A percentile compares a stretch with the other conserved stretches of the same genome.
Conservation (phyloP, 2,797 vertebrate species). For the Gastrophryne carolinensis region DNA sequence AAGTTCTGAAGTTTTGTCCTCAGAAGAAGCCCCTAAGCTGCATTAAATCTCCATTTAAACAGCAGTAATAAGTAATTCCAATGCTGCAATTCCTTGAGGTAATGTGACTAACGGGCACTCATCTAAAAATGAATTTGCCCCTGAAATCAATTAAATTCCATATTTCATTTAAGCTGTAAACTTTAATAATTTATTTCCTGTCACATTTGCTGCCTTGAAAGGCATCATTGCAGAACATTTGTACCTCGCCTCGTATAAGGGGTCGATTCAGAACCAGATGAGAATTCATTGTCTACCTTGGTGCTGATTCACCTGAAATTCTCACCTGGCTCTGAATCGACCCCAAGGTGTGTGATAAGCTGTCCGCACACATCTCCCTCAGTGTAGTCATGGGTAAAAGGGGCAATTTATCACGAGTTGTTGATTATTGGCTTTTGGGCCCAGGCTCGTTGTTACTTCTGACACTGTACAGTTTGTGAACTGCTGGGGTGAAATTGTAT, state of each 20-base stretch:
- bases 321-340: too few relatives aligned
- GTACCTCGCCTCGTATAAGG: neutral
- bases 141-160: neutral
- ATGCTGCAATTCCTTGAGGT: neutral
- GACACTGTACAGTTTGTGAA: too few relatives aligned
- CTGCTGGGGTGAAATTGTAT: too few relatives aligned
- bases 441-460: too few relatives aligned
- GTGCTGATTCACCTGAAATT: too few relatives aligned
- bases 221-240: neutral
- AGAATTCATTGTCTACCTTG: too few relatives aligned
- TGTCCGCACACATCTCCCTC: too few relatives aligned
- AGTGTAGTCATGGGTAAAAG: too few relatives aligned
- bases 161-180: neutral
- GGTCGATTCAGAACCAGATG: too few relatives aligned
- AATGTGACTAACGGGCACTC: neutral
- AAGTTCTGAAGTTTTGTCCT: neutral
- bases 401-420: too few relatives aligned
- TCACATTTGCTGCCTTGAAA: neutral
- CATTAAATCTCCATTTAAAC: conserved; percentile 5
- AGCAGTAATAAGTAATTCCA: neutral
- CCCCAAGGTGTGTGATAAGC: too few relatives aligned
- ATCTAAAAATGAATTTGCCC: neutral
- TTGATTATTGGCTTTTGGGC: too few relatives aligned
- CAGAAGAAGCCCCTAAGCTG: neutral
- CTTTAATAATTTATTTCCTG: neutral